Conservation (phyloP, 2,888 invertebrate genomes). For the Cantharis rufa region DNA sequence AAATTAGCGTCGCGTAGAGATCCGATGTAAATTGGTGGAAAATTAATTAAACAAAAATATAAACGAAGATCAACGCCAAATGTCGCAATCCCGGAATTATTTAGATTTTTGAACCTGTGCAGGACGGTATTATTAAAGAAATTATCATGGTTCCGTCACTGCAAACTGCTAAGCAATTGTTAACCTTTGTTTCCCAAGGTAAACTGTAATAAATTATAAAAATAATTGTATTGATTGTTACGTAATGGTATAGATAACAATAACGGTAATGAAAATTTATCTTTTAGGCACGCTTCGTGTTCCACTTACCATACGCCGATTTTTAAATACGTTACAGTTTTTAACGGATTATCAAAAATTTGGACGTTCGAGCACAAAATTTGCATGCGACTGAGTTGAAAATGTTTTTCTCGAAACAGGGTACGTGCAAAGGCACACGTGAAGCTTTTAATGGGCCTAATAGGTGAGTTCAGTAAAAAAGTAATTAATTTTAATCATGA, state of each 20-base stretch:
- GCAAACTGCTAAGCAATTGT: not conserved
- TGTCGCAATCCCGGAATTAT: not conserved
- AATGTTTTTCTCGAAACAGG: not conserved
- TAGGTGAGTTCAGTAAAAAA: not conserved
- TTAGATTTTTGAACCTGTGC: not conserved
- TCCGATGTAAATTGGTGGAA: not conserved
- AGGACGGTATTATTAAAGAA: not conserved
- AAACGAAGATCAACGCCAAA: not conserved
- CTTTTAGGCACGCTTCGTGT: conserved; percentile 2
- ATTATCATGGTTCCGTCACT: not conserved
- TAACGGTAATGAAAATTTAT: conserved; percentile 2
- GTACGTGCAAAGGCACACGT: not conserved
- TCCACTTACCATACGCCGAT: not conserved
- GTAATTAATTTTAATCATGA: not conserved
- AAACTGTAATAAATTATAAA: not conserved
- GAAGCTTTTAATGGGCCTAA: not conserved
- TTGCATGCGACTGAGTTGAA: not conserved
- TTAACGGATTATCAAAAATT: not conserved
- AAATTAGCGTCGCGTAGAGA: not conserved
- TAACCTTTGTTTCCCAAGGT: not conserved
- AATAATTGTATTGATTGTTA: not conserved
- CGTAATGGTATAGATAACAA: not conserved
- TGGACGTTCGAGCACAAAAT: not conserved
- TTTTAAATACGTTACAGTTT: not conserved
- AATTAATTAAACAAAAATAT: not conserved